Base-by-base conservation (phyloP, 2,888 invertebrate genomes). In the Eulithis testata region DNA sequence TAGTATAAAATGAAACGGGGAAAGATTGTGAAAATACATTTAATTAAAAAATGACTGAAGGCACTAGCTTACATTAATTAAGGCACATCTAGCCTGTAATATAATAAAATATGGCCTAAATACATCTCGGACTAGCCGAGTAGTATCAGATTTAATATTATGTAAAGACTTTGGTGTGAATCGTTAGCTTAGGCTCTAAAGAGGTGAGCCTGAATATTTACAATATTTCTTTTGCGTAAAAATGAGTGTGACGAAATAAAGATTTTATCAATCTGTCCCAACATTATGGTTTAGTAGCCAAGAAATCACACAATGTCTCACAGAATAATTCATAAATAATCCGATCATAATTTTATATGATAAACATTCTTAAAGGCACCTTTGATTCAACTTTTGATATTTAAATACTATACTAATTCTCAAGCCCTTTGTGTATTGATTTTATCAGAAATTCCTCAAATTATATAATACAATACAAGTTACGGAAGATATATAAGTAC, bases 1-100 rank as follows among this genome's bases (percentile, higher is more conserved):
- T 49, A 47, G 49, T 49, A 47, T 36, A 14, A 54, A 50, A 52
- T 47, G 57, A 75, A 74, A 76, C 63, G 72, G 76, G 76, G 75
- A 47, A 43, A 21, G 21, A 49, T 70, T 74, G 79, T 81, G 75
- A 87, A 87, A 89, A 88, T 85, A 87, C 63, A 73, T 86, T 83
- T 85, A 83, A 80, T 88, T 82, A 81, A 80, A 83, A 86, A 87
- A 85, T 89, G 86, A 88, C 89, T 89, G 78, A 85, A 86, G 83
- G 84, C 87, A 86, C 84, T 84, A 76, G 74, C 85, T 85, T 87
- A 86, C 52, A 74, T 69, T 57, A 14, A 12, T 21, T 82, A 88
- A 89, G 89, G 89, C 88, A 89, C 85, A 72, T 62, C 4, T 65
- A 71, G 83, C 81, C 83, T 78, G 75, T 76, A 77, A 63, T 74